Evolutionary conservation across 2,797 vertebrate species (phyloP).

Genomic region (Artibeus lituratus): DNA sequence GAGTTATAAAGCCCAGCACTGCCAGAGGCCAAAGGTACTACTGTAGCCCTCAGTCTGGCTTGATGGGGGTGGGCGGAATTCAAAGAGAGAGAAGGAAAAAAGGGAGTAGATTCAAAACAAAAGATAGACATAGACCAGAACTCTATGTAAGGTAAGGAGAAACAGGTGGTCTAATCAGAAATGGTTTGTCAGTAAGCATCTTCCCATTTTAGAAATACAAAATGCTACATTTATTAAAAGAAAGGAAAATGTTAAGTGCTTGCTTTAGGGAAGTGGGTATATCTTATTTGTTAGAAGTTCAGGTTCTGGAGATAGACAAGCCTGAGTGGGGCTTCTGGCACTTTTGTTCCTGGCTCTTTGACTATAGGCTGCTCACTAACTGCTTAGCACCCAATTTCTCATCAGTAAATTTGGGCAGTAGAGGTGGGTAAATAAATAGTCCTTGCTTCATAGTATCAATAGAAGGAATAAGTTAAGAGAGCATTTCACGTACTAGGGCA

Average conservation of each 20-base stretch:
- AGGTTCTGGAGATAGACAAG: neutral
- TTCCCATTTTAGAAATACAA: neutral
- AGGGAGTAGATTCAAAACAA: constrained; percentile 88
- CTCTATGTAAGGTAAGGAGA: constrained; percentile 6
- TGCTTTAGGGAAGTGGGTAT: neutral
- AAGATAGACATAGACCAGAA: constrained; percentile 88
- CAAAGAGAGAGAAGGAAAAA: constrained; percentile 84
- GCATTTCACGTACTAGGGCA: neutral
- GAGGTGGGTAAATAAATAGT: neutral
- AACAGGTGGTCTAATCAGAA: neutral
- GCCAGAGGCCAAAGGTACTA: constrained; percentile 86
- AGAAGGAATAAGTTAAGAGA: neutral
- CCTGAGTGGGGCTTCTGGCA: neutral
- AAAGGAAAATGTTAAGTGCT: neutral
- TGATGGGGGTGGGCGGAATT: constrained; percentile 79
- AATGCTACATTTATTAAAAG: neutral
- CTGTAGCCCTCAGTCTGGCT: constrained; percentile 72
- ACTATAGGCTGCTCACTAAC: neutral
- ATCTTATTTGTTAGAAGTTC: neutral
- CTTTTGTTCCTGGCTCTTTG: neutral
- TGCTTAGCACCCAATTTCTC: neutral
- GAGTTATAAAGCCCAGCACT: constrained; percentile 79
- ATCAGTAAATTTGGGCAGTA: neutral
- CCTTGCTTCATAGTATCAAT: neutral
- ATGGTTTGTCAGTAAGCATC: neutral